phyloP scores from a whole-genome alignment of 2,113 vertebrate species.

The Anas platyrhynchos region DNA sequence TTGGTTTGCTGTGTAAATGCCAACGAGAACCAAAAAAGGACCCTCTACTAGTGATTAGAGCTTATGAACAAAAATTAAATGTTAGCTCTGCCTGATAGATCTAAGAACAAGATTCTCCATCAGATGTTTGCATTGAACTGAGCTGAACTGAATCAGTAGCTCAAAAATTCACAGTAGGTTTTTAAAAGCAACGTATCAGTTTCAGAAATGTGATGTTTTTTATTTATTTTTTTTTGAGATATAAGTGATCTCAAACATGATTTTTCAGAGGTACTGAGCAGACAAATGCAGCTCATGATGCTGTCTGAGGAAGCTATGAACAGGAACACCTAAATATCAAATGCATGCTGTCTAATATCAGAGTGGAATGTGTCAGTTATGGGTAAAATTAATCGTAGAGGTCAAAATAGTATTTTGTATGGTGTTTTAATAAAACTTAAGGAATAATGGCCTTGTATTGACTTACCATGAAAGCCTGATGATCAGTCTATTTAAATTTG shows the following conservation, averaged over 20 bases:
- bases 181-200: neutral
- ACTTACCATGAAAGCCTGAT: neutral
- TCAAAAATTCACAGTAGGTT: neutral
- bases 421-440: neutral
- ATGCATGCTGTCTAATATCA: neutral
- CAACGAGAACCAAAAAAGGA: neutral
- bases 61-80: neutral
- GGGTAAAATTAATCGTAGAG: neutral
- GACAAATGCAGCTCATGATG: neutral
- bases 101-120: neutral
- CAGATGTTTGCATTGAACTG: neutral
- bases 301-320: neutral
- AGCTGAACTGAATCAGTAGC: neutral
- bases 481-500: neutral
- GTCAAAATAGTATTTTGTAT: neutral
- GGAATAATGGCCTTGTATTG: neutral
- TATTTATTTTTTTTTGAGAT: neutral
- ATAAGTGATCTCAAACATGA: neutral
- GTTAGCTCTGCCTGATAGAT: neutral
- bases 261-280: neutral
- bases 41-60: neutral
- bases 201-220: neutral
- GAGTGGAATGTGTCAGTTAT: neutral
- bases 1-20: neutral
- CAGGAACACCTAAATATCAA: neutral